Evolutionary conservation across 2,888 invertebrate species (phyloP).

Genomic region (Oeneis ivallda): DNA sequence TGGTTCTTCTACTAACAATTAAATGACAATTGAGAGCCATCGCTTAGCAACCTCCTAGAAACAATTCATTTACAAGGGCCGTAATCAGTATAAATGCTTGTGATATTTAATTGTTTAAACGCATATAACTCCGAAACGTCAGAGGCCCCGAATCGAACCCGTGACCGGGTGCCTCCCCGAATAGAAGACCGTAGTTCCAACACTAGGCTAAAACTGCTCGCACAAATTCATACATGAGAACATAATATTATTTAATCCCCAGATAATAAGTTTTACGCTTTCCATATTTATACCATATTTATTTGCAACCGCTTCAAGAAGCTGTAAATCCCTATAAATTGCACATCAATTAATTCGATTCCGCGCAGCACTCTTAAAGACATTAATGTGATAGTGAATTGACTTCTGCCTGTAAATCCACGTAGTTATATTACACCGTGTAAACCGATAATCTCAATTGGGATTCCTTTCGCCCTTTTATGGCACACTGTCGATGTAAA

Average conservation of each 20-base stretch:
- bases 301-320: conserved; percentile 47
- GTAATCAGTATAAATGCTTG: too few species aligned
- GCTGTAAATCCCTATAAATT: conserved; percentile 58
- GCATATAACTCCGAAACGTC: too few species aligned
- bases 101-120: too few species aligned
- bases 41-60: too few species aligned
- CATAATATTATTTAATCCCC: background rate
- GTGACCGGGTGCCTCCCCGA: too few species aligned
- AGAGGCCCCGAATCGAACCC: too few species aligned
- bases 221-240: background rate
- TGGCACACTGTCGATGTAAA: conserved; percentile 55
- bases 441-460: conserved; percentile 64
- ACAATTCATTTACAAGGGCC: too few species aligned
- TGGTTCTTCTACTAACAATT: too few species aligned
- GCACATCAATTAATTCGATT: conserved; percentile 62
- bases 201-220: too few species aligned
- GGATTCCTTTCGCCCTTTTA: conserved; percentile 63
- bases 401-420: conserved; percentile 52
- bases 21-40: too few species aligned
- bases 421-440: conserved; percentile 58
- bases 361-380: conserved; percentile 52
- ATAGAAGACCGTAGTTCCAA: too few species aligned
- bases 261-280: conserved; percentile 18
- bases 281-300: conserved; percentile 28
- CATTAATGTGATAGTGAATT: conserved; percentile 65